Evolutionary conservation across 2,797 vertebrate genomes (phyloP).

Genomic region (Gorsachius magnificus): DNA sequence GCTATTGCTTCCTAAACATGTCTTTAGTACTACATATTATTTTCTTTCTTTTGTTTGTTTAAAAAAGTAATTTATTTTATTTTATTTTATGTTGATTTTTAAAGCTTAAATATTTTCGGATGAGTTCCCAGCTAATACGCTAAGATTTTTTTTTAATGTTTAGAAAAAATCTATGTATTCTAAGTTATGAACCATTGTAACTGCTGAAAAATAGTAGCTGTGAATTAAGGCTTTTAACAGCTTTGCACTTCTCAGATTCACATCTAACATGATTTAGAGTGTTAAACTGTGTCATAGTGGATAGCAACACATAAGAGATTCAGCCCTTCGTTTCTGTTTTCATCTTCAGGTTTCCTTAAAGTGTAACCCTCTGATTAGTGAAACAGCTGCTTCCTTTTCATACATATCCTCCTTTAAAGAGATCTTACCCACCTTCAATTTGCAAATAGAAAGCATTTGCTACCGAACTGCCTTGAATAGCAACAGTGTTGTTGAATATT

Average conservation of each 20-base stretch:
- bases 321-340: neutral
- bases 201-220: neutral
- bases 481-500: neutral
- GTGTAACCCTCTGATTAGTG: neutral
- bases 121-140: neutral
- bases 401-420: neutral
- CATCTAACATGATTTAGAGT: neutral
- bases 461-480: neutral
- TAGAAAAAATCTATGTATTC: neutral
- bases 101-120: neutral
- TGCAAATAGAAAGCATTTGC: neutral
- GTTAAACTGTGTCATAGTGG: neutral
- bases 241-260: slow-evolving; percentile 1
- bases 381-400: neutral
- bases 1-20: neutral
- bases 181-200: neutral
- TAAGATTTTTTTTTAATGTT: neutral
- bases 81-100: neutral
- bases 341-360: neutral
- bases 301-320: neutral
- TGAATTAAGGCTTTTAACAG: neutral
- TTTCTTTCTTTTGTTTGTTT: no score
- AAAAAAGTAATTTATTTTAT: neutral
- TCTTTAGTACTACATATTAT: neutral
- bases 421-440: neutral